A percentile compares a stretch with the other conserved stretches of the same genome.
Evolutionary conservation across 2,113 vertebrate genomes (phyloP).

Genomic region (Dolichotis patagonum): DNA sequence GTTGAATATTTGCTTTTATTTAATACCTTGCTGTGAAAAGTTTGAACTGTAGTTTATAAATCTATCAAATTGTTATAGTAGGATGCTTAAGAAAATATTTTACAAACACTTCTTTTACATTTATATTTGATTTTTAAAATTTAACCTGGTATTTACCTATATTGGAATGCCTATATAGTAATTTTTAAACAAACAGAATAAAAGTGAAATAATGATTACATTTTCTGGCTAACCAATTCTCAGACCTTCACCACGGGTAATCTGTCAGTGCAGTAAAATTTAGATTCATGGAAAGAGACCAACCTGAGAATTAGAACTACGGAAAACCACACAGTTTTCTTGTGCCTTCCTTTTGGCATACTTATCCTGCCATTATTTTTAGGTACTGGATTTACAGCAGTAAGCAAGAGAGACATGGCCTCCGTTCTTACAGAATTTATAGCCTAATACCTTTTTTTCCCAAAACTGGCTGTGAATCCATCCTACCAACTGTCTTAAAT

Average conservation of each 20-base stretch:
- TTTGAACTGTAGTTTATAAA: not conserved
- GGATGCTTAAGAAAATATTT: not conserved
- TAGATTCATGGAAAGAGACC: not conserved
- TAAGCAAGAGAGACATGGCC: not conserved
- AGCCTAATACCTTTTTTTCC: not conserved
- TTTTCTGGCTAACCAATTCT: not conserved
- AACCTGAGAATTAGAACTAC: not conserved
- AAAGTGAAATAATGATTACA: not conserved
- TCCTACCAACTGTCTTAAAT: not conserved
- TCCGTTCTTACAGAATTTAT: not conserved
- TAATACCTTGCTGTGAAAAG: not conserved
- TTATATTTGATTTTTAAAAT: not conserved
- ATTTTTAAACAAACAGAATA: not conserved
- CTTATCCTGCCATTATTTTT: not conserved
- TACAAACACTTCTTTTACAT: not conserved
- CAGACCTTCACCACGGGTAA: not conserved
- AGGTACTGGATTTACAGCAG: not conserved
- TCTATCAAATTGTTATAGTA: not conserved
- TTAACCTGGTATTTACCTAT: not conserved
- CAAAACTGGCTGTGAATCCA: not conserved
- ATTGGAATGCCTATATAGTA: not conserved
- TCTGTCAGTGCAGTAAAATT: not conserved
- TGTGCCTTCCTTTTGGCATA: not conserved
- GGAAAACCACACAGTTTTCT: not conserved
- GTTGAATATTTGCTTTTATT: not conserved